Conservation (phyloP, 2,113 vertebrate species). For the Eurypyga helias region DNA sequence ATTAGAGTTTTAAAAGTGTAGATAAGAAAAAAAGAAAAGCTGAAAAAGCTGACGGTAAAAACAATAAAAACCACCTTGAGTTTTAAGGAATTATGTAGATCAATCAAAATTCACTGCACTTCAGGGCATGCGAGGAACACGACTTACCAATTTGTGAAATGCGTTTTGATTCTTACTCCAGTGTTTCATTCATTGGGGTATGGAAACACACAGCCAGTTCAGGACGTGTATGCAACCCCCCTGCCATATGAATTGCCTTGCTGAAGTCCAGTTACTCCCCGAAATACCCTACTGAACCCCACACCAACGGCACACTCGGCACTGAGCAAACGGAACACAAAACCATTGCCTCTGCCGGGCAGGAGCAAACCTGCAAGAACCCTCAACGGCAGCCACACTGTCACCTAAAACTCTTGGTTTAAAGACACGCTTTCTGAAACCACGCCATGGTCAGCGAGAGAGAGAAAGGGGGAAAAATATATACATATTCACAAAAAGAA, state of each 20-base stretch:
- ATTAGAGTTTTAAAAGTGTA: neutral
- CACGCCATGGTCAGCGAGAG: neutral
- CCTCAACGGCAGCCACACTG: accelerated
- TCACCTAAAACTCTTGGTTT: neutral
- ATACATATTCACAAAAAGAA: too few species aligned
- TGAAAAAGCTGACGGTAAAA: neutral
- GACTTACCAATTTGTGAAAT: neutral
- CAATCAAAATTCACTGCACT: neutral
- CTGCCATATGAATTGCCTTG: accelerated
- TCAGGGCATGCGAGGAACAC: neutral
- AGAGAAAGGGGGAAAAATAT: too few species aligned
- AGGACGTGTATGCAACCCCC: accelerated
- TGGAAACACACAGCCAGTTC: neutral
- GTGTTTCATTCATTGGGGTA: neutral
- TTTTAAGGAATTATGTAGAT: neutral
- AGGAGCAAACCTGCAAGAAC: neutral
- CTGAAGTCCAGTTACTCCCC: neutral
- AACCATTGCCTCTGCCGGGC: neutral
- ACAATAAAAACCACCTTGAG: neutral
- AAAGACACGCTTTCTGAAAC: neutral
- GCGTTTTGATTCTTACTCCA: neutral
- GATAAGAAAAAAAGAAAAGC: neutral
- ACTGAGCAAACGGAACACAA: neutral
- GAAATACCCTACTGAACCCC: neutral
- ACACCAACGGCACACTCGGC: accelerated